These are phyloP conservation scores for Polymixis flavicincta DNA, from an alignment of 2,888 invertebrate species.

Conservation along the genomic window DNA sequence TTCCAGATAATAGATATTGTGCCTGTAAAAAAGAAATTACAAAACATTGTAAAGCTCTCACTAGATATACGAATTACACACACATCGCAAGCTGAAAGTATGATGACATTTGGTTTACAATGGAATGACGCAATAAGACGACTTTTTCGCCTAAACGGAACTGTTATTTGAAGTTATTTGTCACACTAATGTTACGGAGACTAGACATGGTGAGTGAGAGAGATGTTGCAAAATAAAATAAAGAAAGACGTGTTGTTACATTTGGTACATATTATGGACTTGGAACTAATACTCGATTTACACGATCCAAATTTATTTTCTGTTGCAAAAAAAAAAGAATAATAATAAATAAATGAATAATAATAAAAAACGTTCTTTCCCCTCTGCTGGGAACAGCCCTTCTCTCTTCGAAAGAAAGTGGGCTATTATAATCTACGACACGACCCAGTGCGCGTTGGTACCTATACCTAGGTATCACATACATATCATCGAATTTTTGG, in stretches of 20 bases:
- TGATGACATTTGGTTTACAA: not conserved
- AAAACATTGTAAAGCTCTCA: not conserved
- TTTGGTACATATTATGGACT: too few relatives aligned
- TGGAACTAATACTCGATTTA: not conserved
- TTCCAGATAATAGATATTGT: not conserved
- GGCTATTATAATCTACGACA: too few relatives aligned
- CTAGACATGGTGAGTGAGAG: not conserved
- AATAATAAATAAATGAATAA: too few relatives aligned
- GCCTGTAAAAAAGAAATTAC: too few relatives aligned
- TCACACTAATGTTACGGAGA: constrained; percentile 8
- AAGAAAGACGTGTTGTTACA: not conserved
- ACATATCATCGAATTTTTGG: too few relatives aligned
- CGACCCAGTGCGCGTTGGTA: too few relatives aligned
- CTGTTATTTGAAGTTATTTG: constrained; percentile 23
- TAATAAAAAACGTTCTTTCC: too few relatives aligned
- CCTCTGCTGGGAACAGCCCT: too few relatives aligned
- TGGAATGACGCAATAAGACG: not conserved
- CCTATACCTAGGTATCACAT: too few relatives aligned
- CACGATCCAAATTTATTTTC: not conserved
- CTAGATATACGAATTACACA: not conserved
- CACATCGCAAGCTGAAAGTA: not conserved
- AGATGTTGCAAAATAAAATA: not conserved
- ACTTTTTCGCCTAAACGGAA: constrained; percentile 14
- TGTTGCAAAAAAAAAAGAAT: not conserved
- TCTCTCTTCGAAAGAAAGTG: too few relatives aligned